Evolutionary conservation across 2,888 invertebrate species (phyloP).

Genomic region (Drosophila gaucha): DNA sequence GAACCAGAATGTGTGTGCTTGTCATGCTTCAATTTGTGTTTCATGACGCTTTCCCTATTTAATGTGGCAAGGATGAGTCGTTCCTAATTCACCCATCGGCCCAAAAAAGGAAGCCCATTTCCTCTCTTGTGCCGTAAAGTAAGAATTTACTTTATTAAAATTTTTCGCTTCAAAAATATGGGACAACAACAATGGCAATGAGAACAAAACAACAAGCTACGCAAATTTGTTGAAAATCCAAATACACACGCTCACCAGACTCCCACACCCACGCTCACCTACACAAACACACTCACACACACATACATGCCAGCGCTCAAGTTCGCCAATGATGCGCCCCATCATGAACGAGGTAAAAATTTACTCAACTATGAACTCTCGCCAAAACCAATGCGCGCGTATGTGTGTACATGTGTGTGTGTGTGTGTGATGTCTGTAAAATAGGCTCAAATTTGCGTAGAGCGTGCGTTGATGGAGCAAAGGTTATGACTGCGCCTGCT

Average conservation of each 20-base stretch:
- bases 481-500: constrained; percentile 63
- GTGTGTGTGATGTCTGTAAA: constrained; percentile 41
- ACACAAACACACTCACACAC: not conserved
- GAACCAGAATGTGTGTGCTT: constrained; percentile 16
- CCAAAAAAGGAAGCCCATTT: constrained; percentile 13
- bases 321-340: constrained; percentile 52
- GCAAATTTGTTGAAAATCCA: constrained; percentile 58
- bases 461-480: constrained; percentile 53
- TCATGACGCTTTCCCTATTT: constrained; percentile 25
- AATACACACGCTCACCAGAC: constrained; percentile 14
- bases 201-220: constrained; percentile 54
- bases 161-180: constrained; percentile 78
- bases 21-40: constrained; percentile 47
- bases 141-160: constrained; percentile 80
- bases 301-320: constrained; percentile 25
- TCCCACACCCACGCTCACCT: not conserved
- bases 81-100: constrained; percentile 49
- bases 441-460: constrained; percentile 71
- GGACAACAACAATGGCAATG: constrained; percentile 66
- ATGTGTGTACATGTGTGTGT: constrained; percentile 12
- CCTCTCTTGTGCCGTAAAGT: constrained; percentile 63
- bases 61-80: constrained; percentile 28
- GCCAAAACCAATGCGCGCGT: constrained; percentile 17
- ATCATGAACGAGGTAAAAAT: constrained; percentile 76
- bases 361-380: constrained; percentile 77